Conservation (phyloP, 2,113 vertebrate genomes). For the Tragelaphus strepsiceros region DNA sequence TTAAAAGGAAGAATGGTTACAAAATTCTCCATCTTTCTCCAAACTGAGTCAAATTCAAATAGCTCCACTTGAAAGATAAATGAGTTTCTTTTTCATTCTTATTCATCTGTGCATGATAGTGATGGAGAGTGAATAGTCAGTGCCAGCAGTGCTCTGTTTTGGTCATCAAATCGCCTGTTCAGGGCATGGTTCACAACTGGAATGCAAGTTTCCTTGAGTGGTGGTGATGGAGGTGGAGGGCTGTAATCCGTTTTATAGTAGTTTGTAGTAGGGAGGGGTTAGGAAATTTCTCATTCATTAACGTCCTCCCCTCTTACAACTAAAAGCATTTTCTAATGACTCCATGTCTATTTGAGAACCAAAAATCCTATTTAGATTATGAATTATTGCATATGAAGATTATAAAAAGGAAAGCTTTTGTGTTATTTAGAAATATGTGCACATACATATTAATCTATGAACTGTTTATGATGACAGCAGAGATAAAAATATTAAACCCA, state of each 20-base stretch:
- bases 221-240: not conserved
- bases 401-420: not conserved
- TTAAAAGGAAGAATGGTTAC: not conserved
- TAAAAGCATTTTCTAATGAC: not conserved
- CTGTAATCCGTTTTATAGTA: not conserved
- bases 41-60: not conserved
- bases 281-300: not conserved
- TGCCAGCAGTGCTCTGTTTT: not conserved
- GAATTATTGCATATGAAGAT: not conserved
- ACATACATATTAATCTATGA: not conserved
- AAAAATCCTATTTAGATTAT: not conserved
- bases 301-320: not conserved
- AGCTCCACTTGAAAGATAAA: not conserved
- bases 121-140: not conserved
- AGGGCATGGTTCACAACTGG: not conserved
- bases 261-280: not conserved
- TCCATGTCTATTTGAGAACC: not conserved
- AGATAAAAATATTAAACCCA: not conserved
- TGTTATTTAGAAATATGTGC: not conserved
- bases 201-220: not conserved
- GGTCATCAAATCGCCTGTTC: not conserved
- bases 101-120: not conserved
- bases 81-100: not conserved
- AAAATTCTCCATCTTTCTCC: not conserved
- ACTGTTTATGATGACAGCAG: not conserved